Evolutionary conservation across 1,140 invertebrate genomes (phyloP).

Genomic region (Nasonia giraulti): DNA sequence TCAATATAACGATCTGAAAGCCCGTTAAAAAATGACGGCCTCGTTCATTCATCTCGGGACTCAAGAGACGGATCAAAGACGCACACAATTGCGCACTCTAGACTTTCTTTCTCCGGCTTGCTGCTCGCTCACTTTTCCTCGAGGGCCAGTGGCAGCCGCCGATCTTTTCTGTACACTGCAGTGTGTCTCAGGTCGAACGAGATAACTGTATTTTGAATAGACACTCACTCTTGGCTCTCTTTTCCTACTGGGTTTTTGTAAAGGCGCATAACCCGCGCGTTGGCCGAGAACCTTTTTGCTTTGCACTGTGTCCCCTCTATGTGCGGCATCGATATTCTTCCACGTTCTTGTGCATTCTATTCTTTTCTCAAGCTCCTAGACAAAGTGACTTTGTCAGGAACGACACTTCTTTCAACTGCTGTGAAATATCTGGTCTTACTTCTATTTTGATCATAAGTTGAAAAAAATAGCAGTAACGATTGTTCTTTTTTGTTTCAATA

Average conservation of each 20-base stretch:
- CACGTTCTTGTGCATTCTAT: not conserved
- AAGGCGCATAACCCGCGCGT: not conserved
- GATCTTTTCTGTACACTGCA: not conserved
- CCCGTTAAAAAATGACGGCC: slow-evolving; percentile 10
- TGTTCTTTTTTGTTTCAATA: no score
- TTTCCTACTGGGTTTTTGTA: slow-evolving; percentile 12
- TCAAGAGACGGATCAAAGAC: slow-evolving; percentile 14
- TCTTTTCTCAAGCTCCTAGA: not conserved
- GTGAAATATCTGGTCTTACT: no score
- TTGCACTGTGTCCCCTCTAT: not conserved
- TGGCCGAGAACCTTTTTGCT: not conserved
- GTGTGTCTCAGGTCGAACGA: slow-evolving; percentile 3
- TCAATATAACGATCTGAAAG: not conserved
- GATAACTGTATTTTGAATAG: slow-evolving; percentile 38
- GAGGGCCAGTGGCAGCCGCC: not conserved
- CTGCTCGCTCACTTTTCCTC: not conserved
- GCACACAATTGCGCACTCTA: slow-evolving; percentile 17
- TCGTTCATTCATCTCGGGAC: slow-evolving; percentile 3
- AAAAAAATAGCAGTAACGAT: no score
- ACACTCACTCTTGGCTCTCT: not conserved
- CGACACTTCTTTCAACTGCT: no score
- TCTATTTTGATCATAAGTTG: no score
- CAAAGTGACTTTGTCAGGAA: not conserved
- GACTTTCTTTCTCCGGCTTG: no score
- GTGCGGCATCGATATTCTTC: slow-evolving; percentile 8